These are phyloP conservation scores for Gastrophryne carolinensis DNA, from an alignment of 2,797 vertebrate genomes.

Conservation along the genomic window DNA sequence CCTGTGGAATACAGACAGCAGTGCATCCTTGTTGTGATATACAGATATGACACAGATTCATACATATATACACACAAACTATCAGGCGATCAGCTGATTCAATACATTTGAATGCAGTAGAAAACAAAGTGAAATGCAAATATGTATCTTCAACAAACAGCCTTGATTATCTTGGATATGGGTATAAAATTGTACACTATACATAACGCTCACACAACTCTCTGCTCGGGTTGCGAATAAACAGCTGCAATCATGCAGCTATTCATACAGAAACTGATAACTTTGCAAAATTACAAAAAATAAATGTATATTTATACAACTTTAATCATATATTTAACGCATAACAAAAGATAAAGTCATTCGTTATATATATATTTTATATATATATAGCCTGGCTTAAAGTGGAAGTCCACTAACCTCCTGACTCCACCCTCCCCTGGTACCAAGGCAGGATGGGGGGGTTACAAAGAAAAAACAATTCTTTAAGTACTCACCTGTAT, in stretches of 20 bases:
- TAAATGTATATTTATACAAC: neutral
- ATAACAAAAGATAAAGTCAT: neutral
- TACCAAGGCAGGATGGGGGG: no score
- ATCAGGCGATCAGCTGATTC: neutral
- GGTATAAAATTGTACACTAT: slow-evolving; percentile 9
- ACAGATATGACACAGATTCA: no score
- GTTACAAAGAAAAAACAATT: no score
- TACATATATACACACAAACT: neutral
- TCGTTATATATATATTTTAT: no score
- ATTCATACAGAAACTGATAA: slow-evolving; percentile 34
- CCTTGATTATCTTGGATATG: slow-evolving; percentile 26
- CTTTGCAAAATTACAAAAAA: slow-evolving; percentile 11
- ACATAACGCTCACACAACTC: slow-evolving; percentile 17
- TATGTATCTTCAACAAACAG: slow-evolving; percentile 27
- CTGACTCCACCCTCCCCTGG: no score
- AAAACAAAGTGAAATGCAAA: neutral
- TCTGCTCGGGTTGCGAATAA: slow-evolving; percentile 42
- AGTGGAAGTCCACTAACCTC: no score
- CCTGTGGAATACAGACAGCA: no score
- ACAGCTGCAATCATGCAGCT: slow-evolving; percentile 43
- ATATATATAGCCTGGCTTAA: no score
- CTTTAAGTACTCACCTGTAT: no score
- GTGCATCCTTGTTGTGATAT: no score
- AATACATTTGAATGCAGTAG: neutral
- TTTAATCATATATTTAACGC: neutral